Conservation (phyloP, 2,888 invertebrate genomes). For the Zaprionus bogoriensis region DNA sequence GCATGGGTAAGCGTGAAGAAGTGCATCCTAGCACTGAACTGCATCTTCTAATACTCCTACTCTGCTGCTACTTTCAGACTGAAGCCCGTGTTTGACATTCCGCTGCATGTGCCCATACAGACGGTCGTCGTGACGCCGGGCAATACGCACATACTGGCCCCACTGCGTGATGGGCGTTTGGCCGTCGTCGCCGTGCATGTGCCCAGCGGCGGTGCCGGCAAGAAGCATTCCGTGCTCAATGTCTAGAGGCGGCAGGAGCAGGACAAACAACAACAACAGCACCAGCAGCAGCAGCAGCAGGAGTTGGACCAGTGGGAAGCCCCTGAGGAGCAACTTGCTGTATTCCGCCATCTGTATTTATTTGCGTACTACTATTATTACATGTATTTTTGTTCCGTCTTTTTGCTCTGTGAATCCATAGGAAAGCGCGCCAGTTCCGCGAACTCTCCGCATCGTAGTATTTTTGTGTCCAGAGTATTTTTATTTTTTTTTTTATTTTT, state of each 20-base stretch:
- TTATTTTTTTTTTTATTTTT: no score
- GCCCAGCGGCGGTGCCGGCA: constrained; percentile 75
- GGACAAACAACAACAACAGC: neutral
- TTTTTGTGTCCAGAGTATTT: neutral
- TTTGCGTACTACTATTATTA: neutral
- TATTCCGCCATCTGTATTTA: neutral
- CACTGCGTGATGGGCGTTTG: constrained; percentile 85
- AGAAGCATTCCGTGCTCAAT: constrained; percentile 82
- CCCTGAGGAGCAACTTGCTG: neutral
- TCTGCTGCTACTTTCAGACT: no score
- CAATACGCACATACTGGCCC: constrained; percentile 85
- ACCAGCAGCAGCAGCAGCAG: neutral
- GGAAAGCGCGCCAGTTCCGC: neutral
- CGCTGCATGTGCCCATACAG: constrained; percentile 84
- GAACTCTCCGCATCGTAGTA: neutral
- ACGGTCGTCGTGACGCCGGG: constrained; percentile 84
- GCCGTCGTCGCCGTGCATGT: constrained; percentile 83
- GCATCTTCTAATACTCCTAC: no score
- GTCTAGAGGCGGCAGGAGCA: constrained; percentile 60
- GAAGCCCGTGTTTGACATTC: constrained; percentile 84
- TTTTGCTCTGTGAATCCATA: neutral
- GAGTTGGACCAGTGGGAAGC: neutral
- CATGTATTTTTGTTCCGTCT: no score
- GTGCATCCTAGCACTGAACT: neutral
- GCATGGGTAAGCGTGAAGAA: constrained; percentile 81